Percentiles rank a stretch among this genome's conserved stretches.
These are phyloP conservation scores for Cerastis leucographa DNA, from an alignment of 2,888 invertebrate species.

Conservation along the genomic window DNA sequence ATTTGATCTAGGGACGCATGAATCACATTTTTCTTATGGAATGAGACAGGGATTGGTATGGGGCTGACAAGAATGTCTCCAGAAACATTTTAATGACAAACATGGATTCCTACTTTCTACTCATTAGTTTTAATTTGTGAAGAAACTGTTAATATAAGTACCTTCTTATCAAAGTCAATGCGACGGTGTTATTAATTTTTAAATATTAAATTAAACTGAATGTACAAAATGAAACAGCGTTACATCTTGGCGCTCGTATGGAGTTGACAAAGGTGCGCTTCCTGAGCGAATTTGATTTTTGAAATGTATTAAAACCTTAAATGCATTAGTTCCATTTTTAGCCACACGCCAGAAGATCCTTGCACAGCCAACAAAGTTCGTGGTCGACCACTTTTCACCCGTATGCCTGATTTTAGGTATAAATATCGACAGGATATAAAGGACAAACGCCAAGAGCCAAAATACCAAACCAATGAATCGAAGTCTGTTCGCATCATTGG, in stretches of 20 bases:
- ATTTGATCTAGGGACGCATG: neutral
- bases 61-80: conserved; percentile 55
- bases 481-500: too few species aligned
- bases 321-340: neutral
- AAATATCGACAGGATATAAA: too few species aligned
- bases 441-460: too few species aligned
- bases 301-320: neutral
- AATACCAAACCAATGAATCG: too few species aligned
- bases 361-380: neutral
- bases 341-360: neutral
- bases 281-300: neutral
- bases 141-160: conserved; percentile 14
- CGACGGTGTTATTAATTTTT: neutral
- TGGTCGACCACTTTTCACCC: too few species aligned
- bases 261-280: neutral
- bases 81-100: conserved; percentile 72
- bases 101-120: conserved; percentile 56
- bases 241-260: neutral
- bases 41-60: conserved; percentile 53
- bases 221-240: neutral
- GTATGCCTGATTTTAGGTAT: too few species aligned
- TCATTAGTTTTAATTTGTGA: conserved; percentile 46
- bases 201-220: neutral
- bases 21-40: conserved; percentile 59
- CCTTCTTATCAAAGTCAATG: neutral